phyloP scores from a whole-genome alignment of 2,888 invertebrate genomes.

The Nemurella pictetii region DNA sequence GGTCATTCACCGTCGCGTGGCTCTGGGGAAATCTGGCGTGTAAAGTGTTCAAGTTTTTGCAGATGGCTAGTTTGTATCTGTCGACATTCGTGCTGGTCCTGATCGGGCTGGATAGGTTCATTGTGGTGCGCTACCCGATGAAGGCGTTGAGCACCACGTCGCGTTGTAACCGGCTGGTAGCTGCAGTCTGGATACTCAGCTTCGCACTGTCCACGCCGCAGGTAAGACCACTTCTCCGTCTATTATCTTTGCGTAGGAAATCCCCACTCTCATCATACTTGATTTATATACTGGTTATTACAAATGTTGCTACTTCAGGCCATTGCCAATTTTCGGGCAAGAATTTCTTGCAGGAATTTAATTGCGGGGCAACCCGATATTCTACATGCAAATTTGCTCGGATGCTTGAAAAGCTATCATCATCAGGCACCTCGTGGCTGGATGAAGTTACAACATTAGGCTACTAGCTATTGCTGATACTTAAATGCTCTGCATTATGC shows the following conservation, averaged over 20 bases:
- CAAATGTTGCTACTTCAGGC: background rate
- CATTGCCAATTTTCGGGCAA: background rate
- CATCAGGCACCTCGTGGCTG: no score
- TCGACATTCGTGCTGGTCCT: slow-evolving; percentile 82
- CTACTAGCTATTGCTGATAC: background rate
- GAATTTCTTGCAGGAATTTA: background rate
- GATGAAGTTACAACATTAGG: background rate
- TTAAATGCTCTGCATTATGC: background rate
- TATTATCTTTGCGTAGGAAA: background rate
- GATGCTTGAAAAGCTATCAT: background rate
- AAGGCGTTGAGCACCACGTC: slow-evolving; percentile 65
- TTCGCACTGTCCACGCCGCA: slow-evolving; percentile 77
- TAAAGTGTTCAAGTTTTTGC: slow-evolving; percentile 78
- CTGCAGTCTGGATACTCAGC: slow-evolving; percentile 72
- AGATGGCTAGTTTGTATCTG: slow-evolving; percentile 80
- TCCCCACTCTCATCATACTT: background rate
- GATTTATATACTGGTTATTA: background rate
- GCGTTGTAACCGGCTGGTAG: slow-evolving; percentile 68
- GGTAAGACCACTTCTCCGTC: slow-evolving; percentile 58
- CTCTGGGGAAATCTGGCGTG: slow-evolving; percentile 75
- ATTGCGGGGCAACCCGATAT: background rate
- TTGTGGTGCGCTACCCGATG: slow-evolving; percentile 81
- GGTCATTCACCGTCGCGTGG: slow-evolving; percentile 82
- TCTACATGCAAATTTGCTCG: background rate
- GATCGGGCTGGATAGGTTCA: slow-evolving; percentile 80